A percentile compares a stretch with the other conserved stretches of the same genome.
Conservation (phyloP, 2,113 vertebrate species). For the Alexandromys fortis region DNA sequence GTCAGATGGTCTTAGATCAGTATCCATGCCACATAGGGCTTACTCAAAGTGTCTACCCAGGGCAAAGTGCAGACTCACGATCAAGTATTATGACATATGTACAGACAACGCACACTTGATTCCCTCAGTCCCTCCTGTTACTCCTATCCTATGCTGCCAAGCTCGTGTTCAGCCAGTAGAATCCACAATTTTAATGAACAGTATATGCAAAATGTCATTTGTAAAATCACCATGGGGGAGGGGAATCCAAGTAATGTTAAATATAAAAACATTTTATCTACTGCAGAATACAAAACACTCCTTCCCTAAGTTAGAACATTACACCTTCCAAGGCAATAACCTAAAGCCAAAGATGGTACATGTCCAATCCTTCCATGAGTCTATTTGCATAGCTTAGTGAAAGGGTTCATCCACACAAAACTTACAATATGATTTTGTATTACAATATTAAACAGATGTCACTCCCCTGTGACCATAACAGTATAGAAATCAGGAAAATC, state of each 20-base stretch:
- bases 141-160: not conserved
- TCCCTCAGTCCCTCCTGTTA: not conserved
- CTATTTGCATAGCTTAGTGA: not conserved
- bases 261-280: not conserved
- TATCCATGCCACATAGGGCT: not conserved
- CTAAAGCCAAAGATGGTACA: not conserved
- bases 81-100: not conserved
- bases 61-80: not conserved
- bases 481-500: not conserved
- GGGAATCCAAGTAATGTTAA: not conserved
- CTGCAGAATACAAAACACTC: not conserved
- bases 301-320: not conserved
- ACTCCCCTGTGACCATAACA: not conserved
- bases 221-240: not conserved
- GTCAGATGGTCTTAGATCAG: conserved; percentile 6
- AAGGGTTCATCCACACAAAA: not conserved
- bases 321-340: not conserved
- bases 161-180: not conserved
- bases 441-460: not conserved
- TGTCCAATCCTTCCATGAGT: not conserved
- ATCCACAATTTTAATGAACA: not conserved
- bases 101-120: not conserved
- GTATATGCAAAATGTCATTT: not conserved
- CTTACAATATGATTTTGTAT: not conserved
- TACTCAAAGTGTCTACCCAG: not conserved